A percentile compares a stretch with the other conserved stretches of the same genome.
These are phyloP conservation scores for Aurelia sp. DNA, from an alignment of 30 jellyfish, hydroid and myxozoan species.

Conservation along the genomic window DNA sequence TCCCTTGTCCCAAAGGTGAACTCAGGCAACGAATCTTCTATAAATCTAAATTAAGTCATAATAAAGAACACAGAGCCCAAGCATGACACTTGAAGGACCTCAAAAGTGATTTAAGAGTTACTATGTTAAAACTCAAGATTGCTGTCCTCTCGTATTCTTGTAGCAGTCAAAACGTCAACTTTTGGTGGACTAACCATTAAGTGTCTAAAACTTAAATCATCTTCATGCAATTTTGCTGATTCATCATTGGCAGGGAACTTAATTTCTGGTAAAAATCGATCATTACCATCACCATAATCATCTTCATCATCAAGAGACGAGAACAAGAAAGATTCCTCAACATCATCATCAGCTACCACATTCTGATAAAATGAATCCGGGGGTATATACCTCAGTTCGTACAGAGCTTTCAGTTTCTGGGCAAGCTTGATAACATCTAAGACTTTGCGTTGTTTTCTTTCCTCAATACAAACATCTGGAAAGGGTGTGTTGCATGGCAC, in stretches of 20 bases:
- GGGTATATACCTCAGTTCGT: conserved; percentile 34
- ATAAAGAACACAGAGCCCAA: no score
- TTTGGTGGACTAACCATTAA: conserved; percentile 37
- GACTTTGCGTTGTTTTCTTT: background rate
- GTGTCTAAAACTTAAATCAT: conserved; percentile 3
- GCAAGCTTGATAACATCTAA: conserved; percentile 63
- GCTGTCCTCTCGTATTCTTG: conserved; percentile 3
- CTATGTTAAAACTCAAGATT: no score
- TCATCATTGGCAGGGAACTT: background rate
- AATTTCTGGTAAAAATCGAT: no score
- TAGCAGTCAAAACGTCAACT: background rate
- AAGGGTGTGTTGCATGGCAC: conserved; percentile 55
- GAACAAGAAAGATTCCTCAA: background rate
- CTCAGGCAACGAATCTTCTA: no score
- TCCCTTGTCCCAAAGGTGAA: no score
- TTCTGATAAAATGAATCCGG: background rate
- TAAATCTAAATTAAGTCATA: no score
- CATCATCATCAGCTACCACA: background rate
- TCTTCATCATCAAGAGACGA: background rate
- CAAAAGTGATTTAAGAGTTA: no score
- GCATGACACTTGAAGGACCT: no score
- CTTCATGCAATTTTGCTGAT: background rate
- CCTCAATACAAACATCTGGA: background rate
- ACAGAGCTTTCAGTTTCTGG: conserved; percentile 22
- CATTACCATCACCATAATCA: background rate